Conservation (phyloP, 2,888 invertebrate genomes). For the Dolichomitus sp. region DNA sequence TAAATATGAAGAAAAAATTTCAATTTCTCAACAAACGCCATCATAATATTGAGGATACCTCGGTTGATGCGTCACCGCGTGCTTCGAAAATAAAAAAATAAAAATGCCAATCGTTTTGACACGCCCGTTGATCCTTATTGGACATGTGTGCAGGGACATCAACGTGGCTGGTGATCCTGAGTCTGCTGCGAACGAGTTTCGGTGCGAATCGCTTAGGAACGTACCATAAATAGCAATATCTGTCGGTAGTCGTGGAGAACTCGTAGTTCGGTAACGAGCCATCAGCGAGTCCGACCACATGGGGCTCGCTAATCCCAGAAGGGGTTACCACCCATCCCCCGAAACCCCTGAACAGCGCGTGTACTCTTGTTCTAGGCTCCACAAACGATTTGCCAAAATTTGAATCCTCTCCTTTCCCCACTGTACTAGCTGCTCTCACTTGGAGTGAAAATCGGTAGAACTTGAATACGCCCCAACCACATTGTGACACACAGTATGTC, state of each 20-base stretch:
- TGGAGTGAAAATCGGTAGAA: constrained; percentile 57
- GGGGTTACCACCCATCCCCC: constrained; percentile 76
- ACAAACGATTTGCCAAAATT: constrained; percentile 83
- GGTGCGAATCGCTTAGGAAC: constrained; percentile 70
- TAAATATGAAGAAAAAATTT: background rate
- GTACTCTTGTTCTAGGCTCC: constrained; percentile 33
- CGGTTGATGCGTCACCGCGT: background rate
- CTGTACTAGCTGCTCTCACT: constrained; percentile 31
- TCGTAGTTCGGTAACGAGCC: constrained; percentile 84
- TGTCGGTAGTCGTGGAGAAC: constrained; percentile 83
- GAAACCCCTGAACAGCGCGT: constrained; percentile 36
- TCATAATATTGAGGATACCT: background rate
- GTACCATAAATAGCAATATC: constrained; percentile 84
- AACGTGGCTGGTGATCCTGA: constrained; percentile 47
- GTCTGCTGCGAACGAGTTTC: constrained; percentile 52
- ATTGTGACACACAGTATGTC: constrained; percentile 23
- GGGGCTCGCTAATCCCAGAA: constrained; percentile 84
- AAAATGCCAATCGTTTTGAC: constrained; percentile 29
- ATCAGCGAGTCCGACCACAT: constrained; percentile 83
- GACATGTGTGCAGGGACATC: constrained; percentile 1
- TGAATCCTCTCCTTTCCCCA: constrained; percentile 73
- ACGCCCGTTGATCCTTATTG: constrained; percentile 46
- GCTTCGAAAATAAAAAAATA: constrained; percentile 8
- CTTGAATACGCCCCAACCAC: constrained; percentile 6
- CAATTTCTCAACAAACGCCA: background rate